Conservation (phyloP, 1,140 invertebrate species). For the Arctopsyche grandis region DNA sequence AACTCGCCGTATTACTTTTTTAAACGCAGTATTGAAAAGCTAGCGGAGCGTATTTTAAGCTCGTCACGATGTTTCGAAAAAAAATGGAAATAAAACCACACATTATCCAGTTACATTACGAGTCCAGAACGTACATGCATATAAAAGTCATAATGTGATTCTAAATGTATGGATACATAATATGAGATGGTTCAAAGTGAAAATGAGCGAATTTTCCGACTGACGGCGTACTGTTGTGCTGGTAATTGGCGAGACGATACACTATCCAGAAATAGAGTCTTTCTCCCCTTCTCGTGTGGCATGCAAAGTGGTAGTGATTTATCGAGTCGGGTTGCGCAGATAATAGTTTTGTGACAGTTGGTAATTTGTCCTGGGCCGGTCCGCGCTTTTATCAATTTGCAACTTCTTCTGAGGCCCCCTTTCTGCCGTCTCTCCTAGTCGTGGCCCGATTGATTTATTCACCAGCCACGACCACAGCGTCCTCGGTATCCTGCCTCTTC, state of each 20-base stretch:
- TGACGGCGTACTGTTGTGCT: background rate
- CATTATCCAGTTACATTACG: too few species aligned
- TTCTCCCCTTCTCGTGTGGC: background rate
- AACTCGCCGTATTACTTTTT: too few species aligned
- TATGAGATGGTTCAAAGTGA: too few species aligned
- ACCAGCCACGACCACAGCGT: background rate
- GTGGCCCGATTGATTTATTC: constrained; percentile 16
- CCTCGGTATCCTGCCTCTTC: background rate
- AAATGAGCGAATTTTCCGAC: background rate
- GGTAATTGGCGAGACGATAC: constrained; percentile 7
- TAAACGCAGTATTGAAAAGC: too few species aligned
- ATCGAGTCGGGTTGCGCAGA: constrained; percentile 19
- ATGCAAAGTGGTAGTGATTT: constrained; percentile 34
- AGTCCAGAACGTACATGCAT: too few species aligned
- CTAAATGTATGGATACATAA: too few species aligned
- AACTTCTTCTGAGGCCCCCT: constrained; percentile 13
- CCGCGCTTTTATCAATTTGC: constrained; percentile 33
- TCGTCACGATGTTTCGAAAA: too few species aligned
- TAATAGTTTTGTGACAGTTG: constrained; percentile 46
- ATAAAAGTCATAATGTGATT: too few species aligned
- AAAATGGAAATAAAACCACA: too few species aligned
- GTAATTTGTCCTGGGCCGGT: constrained; percentile 38
- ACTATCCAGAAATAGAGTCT: constrained; percentile 9
- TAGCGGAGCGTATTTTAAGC: too few species aligned
- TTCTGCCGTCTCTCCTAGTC: constrained; percentile 1